phyloP scores from a whole-genome alignment of 2,888 invertebrate species.

The Ptychoptera contaminata region DNA sequence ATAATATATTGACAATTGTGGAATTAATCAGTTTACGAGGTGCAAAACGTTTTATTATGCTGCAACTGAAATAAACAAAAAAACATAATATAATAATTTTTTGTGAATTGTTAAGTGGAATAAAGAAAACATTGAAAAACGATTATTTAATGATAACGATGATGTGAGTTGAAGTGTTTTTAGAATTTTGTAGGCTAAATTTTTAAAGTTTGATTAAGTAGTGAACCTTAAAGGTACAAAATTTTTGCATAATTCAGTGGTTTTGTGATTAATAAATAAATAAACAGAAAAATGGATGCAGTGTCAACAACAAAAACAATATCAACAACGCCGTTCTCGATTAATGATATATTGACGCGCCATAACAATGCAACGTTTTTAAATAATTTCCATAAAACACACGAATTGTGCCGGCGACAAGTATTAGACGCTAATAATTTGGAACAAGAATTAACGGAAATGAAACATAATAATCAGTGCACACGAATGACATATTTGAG shows the following conservation, averaged over 20 bases:
- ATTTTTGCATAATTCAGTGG: not conserved
- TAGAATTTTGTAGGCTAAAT: too few species aligned
- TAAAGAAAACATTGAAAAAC: too few species aligned
- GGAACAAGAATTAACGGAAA: not conserved
- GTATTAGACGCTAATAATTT: slow-evolving; percentile 9
- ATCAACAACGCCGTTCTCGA: slow-evolving; percentile 50
- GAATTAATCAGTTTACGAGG: too few species aligned
- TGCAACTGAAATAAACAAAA: too few species aligned
- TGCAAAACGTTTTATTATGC: too few species aligned
- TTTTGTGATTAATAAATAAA: not conserved
- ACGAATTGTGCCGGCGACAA: slow-evolving; percentile 9
- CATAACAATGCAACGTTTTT: slow-evolving; percentile 16
- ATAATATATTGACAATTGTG: too few species aligned
- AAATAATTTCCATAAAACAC: slow-evolving; percentile 5
- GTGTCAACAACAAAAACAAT: slow-evolving; percentile 18
- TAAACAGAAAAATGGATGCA: slow-evolving; percentile 8
- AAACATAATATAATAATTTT: too few species aligned
- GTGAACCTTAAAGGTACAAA: too few species aligned
- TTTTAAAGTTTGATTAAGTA: too few species aligned
- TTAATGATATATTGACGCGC: slow-evolving; percentile 52
- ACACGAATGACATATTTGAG: not conserved
- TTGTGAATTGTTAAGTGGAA: too few species aligned
- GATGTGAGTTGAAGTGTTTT: too few species aligned
- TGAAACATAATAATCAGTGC: not conserved
- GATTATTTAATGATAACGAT: too few species aligned